A percentile compares a stretch with the other conserved stretches of the same genome.
Conservation (phyloP, 1,140 invertebrate species). For the Pseudomyrmex sp. region DNA sequence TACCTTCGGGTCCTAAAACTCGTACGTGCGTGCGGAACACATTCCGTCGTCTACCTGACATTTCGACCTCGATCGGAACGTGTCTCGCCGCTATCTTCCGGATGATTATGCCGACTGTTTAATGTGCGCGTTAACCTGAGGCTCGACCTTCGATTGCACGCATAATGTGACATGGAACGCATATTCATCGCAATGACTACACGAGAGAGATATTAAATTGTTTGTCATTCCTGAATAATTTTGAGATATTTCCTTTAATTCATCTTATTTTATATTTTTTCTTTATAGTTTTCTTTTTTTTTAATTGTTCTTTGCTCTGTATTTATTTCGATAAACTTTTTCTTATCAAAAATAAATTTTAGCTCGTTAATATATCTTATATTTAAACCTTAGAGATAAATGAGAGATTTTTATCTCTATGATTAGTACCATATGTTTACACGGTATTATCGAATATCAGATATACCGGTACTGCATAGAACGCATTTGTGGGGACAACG, state of each 20-base stretch:
- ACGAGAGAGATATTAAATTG: not conserved
- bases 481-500: not conserved
- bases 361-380: too few species aligned
- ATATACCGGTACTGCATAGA: not conserved
- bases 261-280: not conserved
- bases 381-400: too few species aligned
- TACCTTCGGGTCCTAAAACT: slow-evolving; percentile 39
- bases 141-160: slow-evolving; percentile 46
- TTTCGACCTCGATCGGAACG: slow-evolving; percentile 7
- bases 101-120: slow-evolving; percentile 17
- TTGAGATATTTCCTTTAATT: not conserved
- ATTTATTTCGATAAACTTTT: too few species aligned
- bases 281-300: not conserved
- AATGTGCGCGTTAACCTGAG: slow-evolving; percentile 2
- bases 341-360: too few species aligned
- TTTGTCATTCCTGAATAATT: not conserved
- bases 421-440: not conserved
- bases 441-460: not conserved
- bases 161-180: slow-evolving; percentile 13
- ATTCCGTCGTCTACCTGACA: slow-evolving; percentile 63
- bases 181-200: not conserved
- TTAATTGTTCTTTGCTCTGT: not conserved
- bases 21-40: slow-evolving; percentile 61
- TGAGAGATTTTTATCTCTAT: not conserved
- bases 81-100: not conserved